Conservation (phyloP, 2,113 vertebrate species). For the Osmerus eperlanus region DNA sequence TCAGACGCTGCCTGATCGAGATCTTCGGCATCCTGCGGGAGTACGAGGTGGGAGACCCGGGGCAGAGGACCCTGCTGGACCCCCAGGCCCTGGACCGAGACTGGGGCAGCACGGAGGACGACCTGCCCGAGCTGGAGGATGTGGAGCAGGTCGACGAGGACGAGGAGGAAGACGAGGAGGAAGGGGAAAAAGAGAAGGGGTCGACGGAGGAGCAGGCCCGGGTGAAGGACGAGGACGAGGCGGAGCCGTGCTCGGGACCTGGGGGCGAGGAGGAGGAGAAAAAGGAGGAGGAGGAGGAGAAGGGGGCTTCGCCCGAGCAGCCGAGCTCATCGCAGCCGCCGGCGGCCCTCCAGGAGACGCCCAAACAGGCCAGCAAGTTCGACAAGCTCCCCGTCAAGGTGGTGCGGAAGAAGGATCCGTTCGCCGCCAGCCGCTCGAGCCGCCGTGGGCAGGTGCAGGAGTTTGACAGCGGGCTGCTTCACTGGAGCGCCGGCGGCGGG, state of each 20-base stretch:
- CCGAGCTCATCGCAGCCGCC: slow-evolving; percentile 23
- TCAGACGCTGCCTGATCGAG: slow-evolving; percentile 96
- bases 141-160: slow-evolving; percentile 74
- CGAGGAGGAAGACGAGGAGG: slow-evolving; percentile 76
- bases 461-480: slow-evolving; percentile 93
- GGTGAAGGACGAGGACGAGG: slow-evolving; percentile 63
- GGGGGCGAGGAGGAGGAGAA: slow-evolving; percentile 50
- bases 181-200: slow-evolving; percentile 68
- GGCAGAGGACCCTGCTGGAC: slow-evolving; percentile 92
- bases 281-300: slow-evolving; percentile 53
- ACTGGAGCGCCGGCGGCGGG: slow-evolving; percentile 96
- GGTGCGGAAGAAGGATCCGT: slow-evolving; percentile 89
- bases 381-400: slow-evolving; percentile 94
- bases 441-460: slow-evolving; percentile 88
- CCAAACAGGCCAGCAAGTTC: slow-evolving; percentile 90
- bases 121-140: slow-evolving; percentile 72
- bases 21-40: slow-evolving; percentile 97
- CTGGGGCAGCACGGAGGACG: slow-evolving; percentile 67
- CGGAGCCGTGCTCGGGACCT: slow-evolving; percentile 33
- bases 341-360: slow-evolving; percentile 71
- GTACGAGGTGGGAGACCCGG: slow-evolving; percentile 95
- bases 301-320: slow-evolving; percentile 47
- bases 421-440: slow-evolving; percentile 82
- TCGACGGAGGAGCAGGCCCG: slow-evolving; percentile 42
- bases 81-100: slow-evolving; percentile 81